phyloP scores from a whole-genome alignment of 2,113 vertebrate species.

The Ivindomyrus marchei region DNA sequence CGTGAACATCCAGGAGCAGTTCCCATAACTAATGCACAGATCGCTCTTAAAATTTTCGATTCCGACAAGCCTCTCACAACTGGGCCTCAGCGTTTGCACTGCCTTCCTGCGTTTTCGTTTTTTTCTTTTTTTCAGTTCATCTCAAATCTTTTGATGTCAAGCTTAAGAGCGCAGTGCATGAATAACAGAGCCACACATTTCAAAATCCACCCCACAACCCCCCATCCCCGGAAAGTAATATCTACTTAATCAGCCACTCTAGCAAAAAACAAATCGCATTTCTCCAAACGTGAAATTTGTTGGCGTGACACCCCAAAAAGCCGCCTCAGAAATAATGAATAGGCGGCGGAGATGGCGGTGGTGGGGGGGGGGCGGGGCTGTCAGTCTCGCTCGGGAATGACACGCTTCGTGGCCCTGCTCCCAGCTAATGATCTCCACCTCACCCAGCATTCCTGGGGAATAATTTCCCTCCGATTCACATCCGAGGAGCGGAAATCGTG shows the following conservation, averaged over 20 bases:
- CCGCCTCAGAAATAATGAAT: conserved; percentile 22
- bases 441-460: conserved; percentile 14
- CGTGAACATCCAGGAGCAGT: background rate
- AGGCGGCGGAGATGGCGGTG: background rate
- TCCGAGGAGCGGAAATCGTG: background rate
- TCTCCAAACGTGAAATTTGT: conserved; percentile 19
- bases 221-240: background rate
- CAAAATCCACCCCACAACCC: background rate
- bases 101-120: background rate
- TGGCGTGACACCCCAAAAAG: background rate
- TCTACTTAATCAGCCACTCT: conserved; percentile 23
- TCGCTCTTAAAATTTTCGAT: conserved; percentile 7
- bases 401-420: background rate
- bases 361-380: conserved; percentile 3
- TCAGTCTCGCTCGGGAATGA: conserved; percentile 13
- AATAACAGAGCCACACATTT: conserved; percentile 8
- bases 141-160: conserved; percentile 16
- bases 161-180: conserved; percentile 7
- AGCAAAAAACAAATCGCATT: conserved; percentile 24
- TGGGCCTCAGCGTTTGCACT: background rate
- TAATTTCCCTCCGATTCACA: conserved; percentile 18
- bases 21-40: background rate
- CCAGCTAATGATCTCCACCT: conserved; percentile 19
- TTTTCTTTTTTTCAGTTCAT: background rate
- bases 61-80: background rate